Evolutionary conservation across 2,113 vertebrate species (phyloP), one percentile per base, ranked within the genome.

Genomic region (Calidris pygmaea): DNA sequence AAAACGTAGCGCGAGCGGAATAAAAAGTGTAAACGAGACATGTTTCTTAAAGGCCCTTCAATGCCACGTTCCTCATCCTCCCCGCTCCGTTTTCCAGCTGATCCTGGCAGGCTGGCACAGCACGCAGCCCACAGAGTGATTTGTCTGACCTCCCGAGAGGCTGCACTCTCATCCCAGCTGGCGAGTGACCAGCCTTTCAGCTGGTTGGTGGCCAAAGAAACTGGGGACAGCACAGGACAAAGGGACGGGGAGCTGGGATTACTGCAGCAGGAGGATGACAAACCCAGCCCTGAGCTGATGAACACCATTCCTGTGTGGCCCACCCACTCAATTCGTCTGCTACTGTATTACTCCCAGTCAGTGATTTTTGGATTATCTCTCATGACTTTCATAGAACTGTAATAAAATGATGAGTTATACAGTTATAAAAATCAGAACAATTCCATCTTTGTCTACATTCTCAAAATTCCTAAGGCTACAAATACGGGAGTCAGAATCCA

Each of bases 1-100:
- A 84, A 94, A 92, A 83, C 0, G 3, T 3, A 15, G 56, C 0
- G 1, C 0, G 0, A 84, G 78, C 0, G 0, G 52, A 91, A 79
- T 62, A 35, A 73, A 37, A 84, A 58, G 21, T n/a, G 56, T 79
- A 45, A 93, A 65, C 0, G 0, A 79, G 75, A 81, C 55, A 18
- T 2, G 0, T 71, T 71, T 60, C 76, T 68, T 52, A 67, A 78
- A 72, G 52, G 34, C 30, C 60, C 60, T 37, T 84, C 79, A 75
- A 10, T 6, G 27, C 32, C 43, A 70, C 0, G 3, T 56, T 63
- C 7, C 3, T 63, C 88, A 84, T 17, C 67, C 60, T 77, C 65
- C 48, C 79, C 60, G 12, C 52, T 59, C 95, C 62, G 6, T 43
- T 52, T 86, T 50, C 85, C 92, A 94, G 39, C 84, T 89, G 93